phyloP scores from a whole-genome alignment of 2,888 invertebrate species.

The Conchocele bisecta region DNA sequence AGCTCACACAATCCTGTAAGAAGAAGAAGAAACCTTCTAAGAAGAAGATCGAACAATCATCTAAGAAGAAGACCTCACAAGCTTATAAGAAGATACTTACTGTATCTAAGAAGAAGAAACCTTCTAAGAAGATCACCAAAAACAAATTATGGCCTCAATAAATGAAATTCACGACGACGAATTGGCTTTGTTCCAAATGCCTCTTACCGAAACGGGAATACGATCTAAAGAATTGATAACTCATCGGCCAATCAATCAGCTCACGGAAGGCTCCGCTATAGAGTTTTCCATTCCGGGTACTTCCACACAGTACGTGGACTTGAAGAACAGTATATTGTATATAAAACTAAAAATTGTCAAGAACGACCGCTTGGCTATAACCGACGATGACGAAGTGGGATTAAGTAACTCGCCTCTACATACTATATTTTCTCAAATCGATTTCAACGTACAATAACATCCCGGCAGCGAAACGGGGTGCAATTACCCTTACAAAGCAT shows the following conservation, averaged over 20 bases:
- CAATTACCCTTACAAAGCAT: conserved; percentile 29
- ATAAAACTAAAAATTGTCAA: not conserved
- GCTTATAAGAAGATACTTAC: no score
- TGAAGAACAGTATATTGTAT: conserved; percentile 10
- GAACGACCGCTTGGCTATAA: not conserved
- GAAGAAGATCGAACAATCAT: no score
- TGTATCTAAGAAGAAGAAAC: no score
- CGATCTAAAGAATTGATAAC: conserved; percentile 10
- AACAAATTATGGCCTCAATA: no score
- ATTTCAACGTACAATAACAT: conserved; percentile 22
- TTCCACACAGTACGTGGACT: no score
- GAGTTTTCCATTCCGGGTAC: conserved; percentile 33
- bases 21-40: no score
- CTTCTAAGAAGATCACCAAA: no score
- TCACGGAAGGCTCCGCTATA: conserved; percentile 11
- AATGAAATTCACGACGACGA: conserved; percentile 9
- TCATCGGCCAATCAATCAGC: conserved; percentile 20
- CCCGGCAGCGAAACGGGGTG: conserved; percentile 23
- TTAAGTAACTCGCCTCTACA: not conserved
- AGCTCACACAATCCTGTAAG: no score
- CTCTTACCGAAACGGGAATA: not conserved
- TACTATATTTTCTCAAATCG: conserved; percentile 19
- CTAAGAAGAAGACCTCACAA: no score
- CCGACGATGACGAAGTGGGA: not conserved
- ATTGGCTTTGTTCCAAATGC: conserved; percentile 7